Evolutionary conservation across 2,888 invertebrate species (phyloP).

Genomic region (Cyaniris semiargus): DNA sequence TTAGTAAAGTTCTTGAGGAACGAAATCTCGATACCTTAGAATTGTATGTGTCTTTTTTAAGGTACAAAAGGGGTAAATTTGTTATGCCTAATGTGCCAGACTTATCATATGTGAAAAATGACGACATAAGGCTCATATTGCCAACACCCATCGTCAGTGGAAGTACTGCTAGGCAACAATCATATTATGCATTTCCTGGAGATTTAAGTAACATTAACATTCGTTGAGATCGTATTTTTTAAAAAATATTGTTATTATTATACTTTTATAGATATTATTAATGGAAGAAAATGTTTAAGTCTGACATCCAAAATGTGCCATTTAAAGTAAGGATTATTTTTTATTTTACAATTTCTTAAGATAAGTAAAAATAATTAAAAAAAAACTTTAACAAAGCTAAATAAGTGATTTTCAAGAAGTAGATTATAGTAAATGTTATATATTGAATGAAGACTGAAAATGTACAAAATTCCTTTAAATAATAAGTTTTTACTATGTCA

Average conservation of each 20-base stretch:
- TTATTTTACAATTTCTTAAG: background rate
- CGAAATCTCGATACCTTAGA: conserved; percentile 2
- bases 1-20: conserved; percentile 9
- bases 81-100: conserved; percentile 10
- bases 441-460: conserved; percentile 26
- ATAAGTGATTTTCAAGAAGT: background rate
- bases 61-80: conserved; percentile 17
- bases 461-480: conserved; percentile 21
- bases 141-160: conserved; percentile 13
- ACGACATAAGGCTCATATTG: conserved; percentile 21
- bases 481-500: background rate
- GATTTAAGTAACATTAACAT: conserved; percentile 14
- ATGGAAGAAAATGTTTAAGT: conserved; percentile 1
- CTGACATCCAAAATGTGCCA: background rate
- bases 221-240: background rate
- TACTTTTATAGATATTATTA: conserved; percentile 6
- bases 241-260: background rate
- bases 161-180: conserved; percentile 21
- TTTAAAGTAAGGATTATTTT: conserved; percentile 2
- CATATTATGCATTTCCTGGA: conserved; percentile 8
- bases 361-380: background rate
- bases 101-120: conserved; percentile 10
- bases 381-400: too few relatives aligned
- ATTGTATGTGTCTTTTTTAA: conserved; percentile 12
- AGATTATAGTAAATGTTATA: background rate